A percentile compares a stretch with the other conserved stretches of the same genome.
These are phyloP conservation scores for Chouioia cunea DNA, from an alignment of 2,888 invertebrate genomes.

Conservation along the genomic window DNA sequence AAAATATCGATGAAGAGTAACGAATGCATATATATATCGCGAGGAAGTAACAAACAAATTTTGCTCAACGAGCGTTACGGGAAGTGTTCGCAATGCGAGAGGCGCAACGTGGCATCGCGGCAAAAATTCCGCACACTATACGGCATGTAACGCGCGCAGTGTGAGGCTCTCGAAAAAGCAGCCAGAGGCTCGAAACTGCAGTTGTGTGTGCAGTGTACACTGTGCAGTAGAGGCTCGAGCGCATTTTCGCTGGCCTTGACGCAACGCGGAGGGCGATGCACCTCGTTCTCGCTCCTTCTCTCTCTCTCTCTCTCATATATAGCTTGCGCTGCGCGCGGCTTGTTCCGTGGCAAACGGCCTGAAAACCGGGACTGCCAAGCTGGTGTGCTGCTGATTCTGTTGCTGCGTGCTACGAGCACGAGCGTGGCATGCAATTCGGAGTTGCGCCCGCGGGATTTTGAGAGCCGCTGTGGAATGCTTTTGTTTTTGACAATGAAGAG, in stretches of 20 bases:
- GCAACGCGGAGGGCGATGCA: slow-evolving; percentile 69
- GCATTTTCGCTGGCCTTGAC: slow-evolving; percentile 69
- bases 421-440: too few relatives aligned
- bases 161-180: slow-evolving; percentile 12
- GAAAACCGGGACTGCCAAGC: slow-evolving; percentile 40
- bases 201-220: slow-evolving; percentile 24
- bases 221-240: slow-evolving; percentile 49
- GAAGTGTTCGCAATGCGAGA: slow-evolving; percentile 13
- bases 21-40: not conserved
- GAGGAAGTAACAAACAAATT: slow-evolving; percentile 5
- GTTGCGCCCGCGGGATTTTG: too few relatives aligned
- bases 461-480: too few relatives aligned
- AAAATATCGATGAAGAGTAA: not conserved
- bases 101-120: not conserved
- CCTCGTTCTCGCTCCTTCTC: slow-evolving; percentile 55
- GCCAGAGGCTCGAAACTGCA: slow-evolving; percentile 49
- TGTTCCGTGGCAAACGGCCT: slow-evolving; percentile 9
- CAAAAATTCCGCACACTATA: slow-evolving; percentile 25
- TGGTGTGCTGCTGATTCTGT: slow-evolving; percentile 2
- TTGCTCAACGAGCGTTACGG: not conserved
- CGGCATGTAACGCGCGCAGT: not conserved
- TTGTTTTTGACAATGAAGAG: too few relatives aligned
- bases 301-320: not conserved
- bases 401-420: not conserved
- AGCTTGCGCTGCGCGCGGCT: not conserved